Evolutionary conservation across 2,888 invertebrate genomes (phyloP).

Genomic region (Taenaris catops): DNA sequence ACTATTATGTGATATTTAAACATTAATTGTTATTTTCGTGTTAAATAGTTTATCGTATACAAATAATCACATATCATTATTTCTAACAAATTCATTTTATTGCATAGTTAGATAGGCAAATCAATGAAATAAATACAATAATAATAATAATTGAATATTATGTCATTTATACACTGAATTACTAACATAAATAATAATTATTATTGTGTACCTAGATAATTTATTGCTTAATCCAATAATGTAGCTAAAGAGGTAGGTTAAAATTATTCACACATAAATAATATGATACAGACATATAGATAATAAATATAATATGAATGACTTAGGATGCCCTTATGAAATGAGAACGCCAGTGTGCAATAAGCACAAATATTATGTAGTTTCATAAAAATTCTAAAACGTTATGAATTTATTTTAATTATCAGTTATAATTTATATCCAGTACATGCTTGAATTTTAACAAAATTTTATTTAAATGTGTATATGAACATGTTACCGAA

Average conservation of each 20-base stretch:
- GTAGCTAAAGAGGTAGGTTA: conserved; percentile 11
- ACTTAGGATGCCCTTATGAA: conserved; percentile 23
- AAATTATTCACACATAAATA: conserved; percentile 13
- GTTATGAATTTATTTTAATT: conserved; percentile 22
- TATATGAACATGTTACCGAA: conserved; percentile 52
- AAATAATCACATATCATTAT: conserved; percentile 73
- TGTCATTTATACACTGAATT: conserved; percentile 4
- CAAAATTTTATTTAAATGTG: conserved; percentile 41
- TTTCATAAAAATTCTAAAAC: conserved; percentile 14
- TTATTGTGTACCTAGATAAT: conserved; percentile 16
- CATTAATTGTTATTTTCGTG: conserved; percentile 64
- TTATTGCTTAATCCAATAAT: conserved; percentile 17
- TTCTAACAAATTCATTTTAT: conserved; percentile 42
- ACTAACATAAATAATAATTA: conserved; percentile 11
- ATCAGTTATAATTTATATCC: conserved; percentile 45
- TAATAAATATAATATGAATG: conserved; percentile 7
- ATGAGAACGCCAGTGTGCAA: conserved; percentile 1
- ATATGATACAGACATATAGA: conserved; percentile 5
- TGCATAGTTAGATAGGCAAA: conserved; percentile 18
- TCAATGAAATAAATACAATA: conserved; percentile 2
- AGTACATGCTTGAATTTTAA: conserved; percentile 1
- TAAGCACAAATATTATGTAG: conserved; percentile 17
- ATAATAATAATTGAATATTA: conserved; percentile 9
- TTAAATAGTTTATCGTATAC: conserved; percentile 60
- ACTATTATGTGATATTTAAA: conserved; percentile 76